Evolutionary conservation across 1,140 invertebrate genomes (phyloP).

Genomic region (Neotoxoptera formosana): DNA sequence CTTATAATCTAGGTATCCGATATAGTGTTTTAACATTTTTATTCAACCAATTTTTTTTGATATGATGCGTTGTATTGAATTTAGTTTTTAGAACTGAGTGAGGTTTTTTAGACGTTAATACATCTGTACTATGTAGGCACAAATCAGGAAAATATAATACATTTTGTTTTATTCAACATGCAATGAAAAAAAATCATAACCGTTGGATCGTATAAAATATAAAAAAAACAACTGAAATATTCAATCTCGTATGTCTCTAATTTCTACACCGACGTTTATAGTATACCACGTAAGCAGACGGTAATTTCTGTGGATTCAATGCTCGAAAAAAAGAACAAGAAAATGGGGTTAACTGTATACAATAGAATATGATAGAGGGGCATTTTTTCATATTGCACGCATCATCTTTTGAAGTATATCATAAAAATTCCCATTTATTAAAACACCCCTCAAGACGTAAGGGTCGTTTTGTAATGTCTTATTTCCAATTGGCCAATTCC

Average conservation of each 20-base stretch:
- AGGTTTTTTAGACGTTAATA: not conserved
- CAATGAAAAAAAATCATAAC: conserved; percentile 28
- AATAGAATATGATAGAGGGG: conserved; percentile 54
- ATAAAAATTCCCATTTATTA: conserved; percentile 49
- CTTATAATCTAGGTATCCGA: not conserved
- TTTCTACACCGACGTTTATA: conserved; percentile 22
- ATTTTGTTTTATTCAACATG: conserved; percentile 36
- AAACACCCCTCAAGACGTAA: conserved; percentile 50
- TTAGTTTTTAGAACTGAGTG: not conserved
- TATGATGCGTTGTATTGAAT: conserved; percentile 21
- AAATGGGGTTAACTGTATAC: conserved; percentile 51
- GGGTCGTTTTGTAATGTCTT: conserved; percentile 51
- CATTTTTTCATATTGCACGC: conserved; percentile 53
- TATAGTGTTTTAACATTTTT: not conserved
- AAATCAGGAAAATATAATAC: conserved; percentile 33
- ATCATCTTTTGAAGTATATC: conserved; percentile 58
- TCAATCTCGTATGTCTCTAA: conserved; percentile 29
- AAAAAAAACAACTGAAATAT: conserved; percentile 43
- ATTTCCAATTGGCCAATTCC: conserved; percentile 58
- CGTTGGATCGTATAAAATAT: conserved; percentile 37
- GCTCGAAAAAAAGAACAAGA: conserved; percentile 45
- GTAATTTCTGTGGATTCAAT: conserved; percentile 38
- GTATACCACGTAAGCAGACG: conserved; percentile 17
- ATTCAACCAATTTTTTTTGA: not conserved
- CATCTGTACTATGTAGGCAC: not conserved